Base-by-base conservation (phyloP, 2,888 invertebrate genomes). In the Erebia ligea region DNA sequence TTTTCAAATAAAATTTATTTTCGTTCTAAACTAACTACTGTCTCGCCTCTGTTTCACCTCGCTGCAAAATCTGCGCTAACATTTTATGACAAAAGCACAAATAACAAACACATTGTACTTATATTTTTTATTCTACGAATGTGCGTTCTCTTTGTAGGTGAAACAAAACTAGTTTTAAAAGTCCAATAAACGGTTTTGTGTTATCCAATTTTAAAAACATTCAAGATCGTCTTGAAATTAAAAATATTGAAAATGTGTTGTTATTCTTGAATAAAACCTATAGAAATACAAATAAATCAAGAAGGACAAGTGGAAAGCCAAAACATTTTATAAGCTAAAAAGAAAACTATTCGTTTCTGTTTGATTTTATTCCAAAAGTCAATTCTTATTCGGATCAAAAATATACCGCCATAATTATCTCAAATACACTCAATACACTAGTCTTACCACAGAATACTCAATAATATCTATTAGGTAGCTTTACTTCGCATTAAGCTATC, bases 1-100 rank as follows among this genome's bases (percentile, higher is more conserved):
- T 70, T 72, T 73, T 69, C 62, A 72, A 72, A 72, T 73, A 71
- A 71, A 67, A 73, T 71, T 68, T 72, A 57, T 69, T 73, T 69
- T 71, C 64, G 70, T 72, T 74, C 68, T 50, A 73, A 73, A 75
- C 73, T 70, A 72, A 69, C 72, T 67, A 67, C 63, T 61, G 64
- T 64, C 64, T 66, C 58, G 48, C 57, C 57, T 65, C 52, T 72
- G 69, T 73, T 75, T 73, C 34, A 59, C 62, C 63, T 62, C 69
- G 69, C 45, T 56, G 67, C 52, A 61, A 57, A 72, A 72, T 66
- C 59, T 69, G 59, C 58, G 13, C 67, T 71, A 69, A 69, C 70
- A 63, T 74, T 61, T 57, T 69, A 69, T 61, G n/a, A 68, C 64
- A 65, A 65, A 66, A 66, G 65, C 61, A 65, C 61, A 70, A 72